Evolutionary conservation across 2,888 invertebrate species (phyloP).

Genomic region (Tinea trinotella): DNA sequence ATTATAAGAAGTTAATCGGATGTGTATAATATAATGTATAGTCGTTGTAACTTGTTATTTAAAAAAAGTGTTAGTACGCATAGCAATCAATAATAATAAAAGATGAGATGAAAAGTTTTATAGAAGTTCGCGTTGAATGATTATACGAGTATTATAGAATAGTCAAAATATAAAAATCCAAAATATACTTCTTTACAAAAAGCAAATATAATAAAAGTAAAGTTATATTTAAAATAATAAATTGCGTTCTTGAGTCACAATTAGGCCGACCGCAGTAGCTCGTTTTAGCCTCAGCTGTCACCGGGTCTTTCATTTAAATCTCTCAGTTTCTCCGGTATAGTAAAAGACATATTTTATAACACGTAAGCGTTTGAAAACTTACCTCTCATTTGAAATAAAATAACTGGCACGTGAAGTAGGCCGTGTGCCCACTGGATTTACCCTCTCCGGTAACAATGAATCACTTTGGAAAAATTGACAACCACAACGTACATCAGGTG

Average conservation of each 20-base stretch:
- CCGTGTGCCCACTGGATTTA: constrained; percentile 77
- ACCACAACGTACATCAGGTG: constrained; percentile 87
- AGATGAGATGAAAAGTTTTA: constrained; percentile 2
- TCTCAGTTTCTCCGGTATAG: constrained; percentile 36
- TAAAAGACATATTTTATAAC: neutral
- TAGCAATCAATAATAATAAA: neutral
- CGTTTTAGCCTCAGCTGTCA: constrained; percentile 67
- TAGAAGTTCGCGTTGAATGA: constrained; percentile 32
- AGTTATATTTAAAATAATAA: constrained; percentile 61
- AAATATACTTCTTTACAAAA: constrained; percentile 38
- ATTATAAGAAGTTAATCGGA: too few species aligned
- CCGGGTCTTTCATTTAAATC: constrained; percentile 46
- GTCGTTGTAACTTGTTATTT: neutral
- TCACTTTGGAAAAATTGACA: constrained; percentile 90
- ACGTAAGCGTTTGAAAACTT: constrained; percentile 33
- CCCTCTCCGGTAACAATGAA: constrained; percentile 82
- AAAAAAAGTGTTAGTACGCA: constrained; percentile 9
- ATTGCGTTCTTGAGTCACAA: constrained; percentile 55
- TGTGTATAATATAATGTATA: too few species aligned
- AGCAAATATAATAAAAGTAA: constrained; percentile 32
- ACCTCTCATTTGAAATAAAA: constrained; percentile 55
- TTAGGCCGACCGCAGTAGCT: constrained; percentile 65
- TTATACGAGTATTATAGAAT: constrained; percentile 21
- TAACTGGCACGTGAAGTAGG: constrained; percentile 75
- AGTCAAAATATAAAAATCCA: neutral